Evolutionary conservation across 2,113 vertebrate species (phyloP).

Genomic region (Eulemur macaco): DNA sequence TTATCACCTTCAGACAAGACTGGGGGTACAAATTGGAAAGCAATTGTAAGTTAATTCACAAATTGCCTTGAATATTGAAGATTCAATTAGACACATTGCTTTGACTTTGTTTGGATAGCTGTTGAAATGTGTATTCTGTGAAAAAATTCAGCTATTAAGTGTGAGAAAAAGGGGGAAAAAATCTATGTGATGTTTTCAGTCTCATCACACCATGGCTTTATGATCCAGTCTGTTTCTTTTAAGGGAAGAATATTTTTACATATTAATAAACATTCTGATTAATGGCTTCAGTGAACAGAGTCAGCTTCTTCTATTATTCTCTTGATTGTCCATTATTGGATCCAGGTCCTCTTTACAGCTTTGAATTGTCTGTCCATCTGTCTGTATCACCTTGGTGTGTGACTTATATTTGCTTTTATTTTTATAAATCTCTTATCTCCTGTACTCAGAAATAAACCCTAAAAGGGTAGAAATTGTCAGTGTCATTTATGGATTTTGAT

Average conservation of each 20-base stretch:
- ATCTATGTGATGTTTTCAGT: not conserved
- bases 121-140: constrained; percentile 49
- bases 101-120: constrained; percentile 66
- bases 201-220: not conserved
- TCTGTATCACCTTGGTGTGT: not conserved
- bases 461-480: not conserved
- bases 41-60: constrained; percentile 55
- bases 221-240: not conserved
- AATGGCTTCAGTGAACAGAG: not conserved
- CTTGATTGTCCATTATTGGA: not conserved
- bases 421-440: not conserved
- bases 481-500: not conserved
- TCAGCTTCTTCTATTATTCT: not conserved
- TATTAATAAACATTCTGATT: constrained; percentile 7
- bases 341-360: not conserved
- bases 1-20: constrained; percentile 65
- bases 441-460: not conserved
- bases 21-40: constrained; percentile 23
- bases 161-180: not conserved
- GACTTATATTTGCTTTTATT: constrained; percentile 20
- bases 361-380: not conserved
- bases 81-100: constrained; percentile 68
- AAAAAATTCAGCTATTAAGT: constrained; percentile 42
- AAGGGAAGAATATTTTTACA: constrained; percentile 10
- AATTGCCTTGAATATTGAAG: constrained; percentile 61